Base-by-base conservation (phyloP, 2,888 invertebrate genomes). In the Pollenia angustigena region DNA sequence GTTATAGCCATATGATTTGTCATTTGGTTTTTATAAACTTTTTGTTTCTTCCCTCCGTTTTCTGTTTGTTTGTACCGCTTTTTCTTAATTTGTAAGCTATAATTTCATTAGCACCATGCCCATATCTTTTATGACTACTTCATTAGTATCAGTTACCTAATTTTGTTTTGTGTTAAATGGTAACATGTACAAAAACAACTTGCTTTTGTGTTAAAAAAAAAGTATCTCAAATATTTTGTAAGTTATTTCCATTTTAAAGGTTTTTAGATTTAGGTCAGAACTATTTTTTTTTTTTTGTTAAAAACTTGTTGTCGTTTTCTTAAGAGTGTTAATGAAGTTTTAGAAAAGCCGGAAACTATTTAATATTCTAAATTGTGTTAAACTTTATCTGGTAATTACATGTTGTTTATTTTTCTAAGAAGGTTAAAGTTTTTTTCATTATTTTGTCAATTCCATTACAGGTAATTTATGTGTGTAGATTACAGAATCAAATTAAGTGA, bases 21-120 rank as follows among this genome's bases (percentile, higher is more conserved):
- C 54, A 79, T 79, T 74, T 66, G 48, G 50, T 54, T 32, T 32
- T 32, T 10, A 18, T 40, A 12, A 62, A 9, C 11, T n/a, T 52
- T 44, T 50, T 16, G 18, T 52, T 50, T 42, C 50, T 81, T 64
- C 4, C 44, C 18, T 58, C 60, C 48, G 18, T 16, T 23, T 8
- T 16, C 7, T 32, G 58, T 42, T 52, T 44, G 11, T 48, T 16
- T 14, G 1, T 58, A 56, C 60, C 71, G 66, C 66, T 11, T 69
- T 48, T 54, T 81, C 32, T 68, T 7, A 16, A 56, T 48, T 68
- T 58, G 12, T 23, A 14, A 52, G 88, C 86, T 86, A 90, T 91
- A 89, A 90, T 90, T 91, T 91, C 89, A 91, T 91, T 91, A 91
- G 88, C 91, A 90, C 89, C 89, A 90, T 89, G 90, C 85, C 52